Evolutionary conservation across 2,888 invertebrate genomes (phyloP).

Genomic region (Agriopis leucophaearia): DNA sequence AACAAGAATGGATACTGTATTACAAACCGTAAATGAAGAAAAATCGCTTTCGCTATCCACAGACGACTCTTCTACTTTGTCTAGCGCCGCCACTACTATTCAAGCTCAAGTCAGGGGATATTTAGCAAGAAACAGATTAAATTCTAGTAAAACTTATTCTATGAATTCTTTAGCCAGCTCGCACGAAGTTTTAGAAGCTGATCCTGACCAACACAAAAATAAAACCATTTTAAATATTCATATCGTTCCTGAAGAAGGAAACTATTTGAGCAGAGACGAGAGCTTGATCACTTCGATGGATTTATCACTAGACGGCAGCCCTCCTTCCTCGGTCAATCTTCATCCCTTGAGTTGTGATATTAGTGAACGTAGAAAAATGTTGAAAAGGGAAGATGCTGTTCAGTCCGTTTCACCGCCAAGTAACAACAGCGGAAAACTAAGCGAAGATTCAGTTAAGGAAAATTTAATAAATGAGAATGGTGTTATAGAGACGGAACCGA

Average conservation of each 20-base stretch:
- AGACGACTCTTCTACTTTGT: conserved; percentile 81
- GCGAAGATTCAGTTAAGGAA: conserved; percentile 77
- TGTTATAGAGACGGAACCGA: conserved; percentile 31
- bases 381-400: conserved; percentile 83
- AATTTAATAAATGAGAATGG: conserved; percentile 54
- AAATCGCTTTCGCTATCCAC: conserved; percentile 81
- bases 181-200: conserved; percentile 67
- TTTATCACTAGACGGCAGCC: conserved; percentile 76
- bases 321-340: conserved; percentile 74
- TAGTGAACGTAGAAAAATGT: conserved; percentile 76
- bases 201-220: conserved; percentile 63
- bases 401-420: conserved; percentile 81
- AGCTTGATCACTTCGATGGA: conserved; percentile 77
- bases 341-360: conserved; percentile 77
- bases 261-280: conserved; percentile 77
- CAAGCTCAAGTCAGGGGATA: conserved; percentile 90
- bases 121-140: conserved; percentile 86
- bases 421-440: conserved; percentile 79
- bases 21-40: conserved; percentile 85
- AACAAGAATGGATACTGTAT: conserved; percentile 78
- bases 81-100: conserved; percentile 88
- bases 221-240: conserved; percentile 81
- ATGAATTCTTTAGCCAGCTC: conserved; percentile 73
- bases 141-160: conserved; percentile 74
- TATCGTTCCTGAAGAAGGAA: conserved; percentile 75